Conservation (phyloP, 64 coral and sea anemone species). For the Pachyseris speciosa region DNA sequence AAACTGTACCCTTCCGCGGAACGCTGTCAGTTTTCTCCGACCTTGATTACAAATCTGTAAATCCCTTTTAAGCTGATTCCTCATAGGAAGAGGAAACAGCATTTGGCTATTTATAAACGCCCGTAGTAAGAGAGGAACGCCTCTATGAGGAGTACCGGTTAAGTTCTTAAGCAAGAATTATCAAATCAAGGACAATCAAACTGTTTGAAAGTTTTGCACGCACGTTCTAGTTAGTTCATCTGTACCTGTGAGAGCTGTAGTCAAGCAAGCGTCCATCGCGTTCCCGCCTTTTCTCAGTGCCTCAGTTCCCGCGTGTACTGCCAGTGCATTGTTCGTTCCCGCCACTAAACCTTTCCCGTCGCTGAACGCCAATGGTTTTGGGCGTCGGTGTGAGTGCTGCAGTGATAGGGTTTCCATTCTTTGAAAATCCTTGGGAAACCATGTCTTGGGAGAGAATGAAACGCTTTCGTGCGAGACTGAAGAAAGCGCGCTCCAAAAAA, state of each 20-base stretch:
- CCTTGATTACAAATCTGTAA: not conserved
- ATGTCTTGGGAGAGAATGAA: constrained; percentile 82
- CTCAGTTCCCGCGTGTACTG: constrained; percentile 83
- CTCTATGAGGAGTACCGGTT: not conserved
- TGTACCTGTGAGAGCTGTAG: constrained; percentile 84
- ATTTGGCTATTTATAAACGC: not conserved
- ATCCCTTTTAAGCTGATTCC: not conserved
- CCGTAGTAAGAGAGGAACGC: not conserved
- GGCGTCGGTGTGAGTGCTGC: constrained; percentile 3
- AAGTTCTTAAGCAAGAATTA: not conserved
- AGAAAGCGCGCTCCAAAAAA: not conserved
- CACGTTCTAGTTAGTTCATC: not conserved
- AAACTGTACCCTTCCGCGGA: not conserved
- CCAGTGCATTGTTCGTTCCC: constrained; percentile 61
- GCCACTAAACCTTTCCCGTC: constrained; percentile 77
- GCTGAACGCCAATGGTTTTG: constrained; percentile 81
- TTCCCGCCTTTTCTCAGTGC: constrained; percentile 89
- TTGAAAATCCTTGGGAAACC: constrained; percentile 58
- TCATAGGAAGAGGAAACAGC: not conserved
- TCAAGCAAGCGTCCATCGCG: constrained; percentile 89
- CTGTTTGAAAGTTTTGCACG: not conserved
- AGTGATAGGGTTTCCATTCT: constrained; percentile 67
- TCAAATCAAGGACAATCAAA: not conserved
- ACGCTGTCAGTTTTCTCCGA: not conserved
- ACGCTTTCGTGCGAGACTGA: not conserved